Evolutionary conservation across 1,140 invertebrate genomes (phyloP).

Genomic region (Solen grandis): DNA sequence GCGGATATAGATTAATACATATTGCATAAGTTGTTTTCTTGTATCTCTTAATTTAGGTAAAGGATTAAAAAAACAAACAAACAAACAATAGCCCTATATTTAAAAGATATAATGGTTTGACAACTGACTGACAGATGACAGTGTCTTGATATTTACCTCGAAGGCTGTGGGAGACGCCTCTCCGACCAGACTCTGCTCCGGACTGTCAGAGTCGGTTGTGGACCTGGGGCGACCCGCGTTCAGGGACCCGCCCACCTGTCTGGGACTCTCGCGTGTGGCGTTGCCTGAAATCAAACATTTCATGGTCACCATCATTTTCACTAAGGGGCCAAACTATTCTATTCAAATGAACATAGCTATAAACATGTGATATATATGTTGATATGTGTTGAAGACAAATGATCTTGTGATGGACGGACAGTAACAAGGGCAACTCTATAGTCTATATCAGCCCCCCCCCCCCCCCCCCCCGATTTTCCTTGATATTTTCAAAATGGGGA

Average conservation of each 20-base stretch:
- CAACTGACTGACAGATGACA: too few relatives aligned
- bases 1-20: too few relatives aligned
- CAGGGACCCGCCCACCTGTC: conserved; percentile 38
- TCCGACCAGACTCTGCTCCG: conserved; percentile 29
- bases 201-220: conserved; percentile 39
- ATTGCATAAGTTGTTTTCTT: too few relatives aligned
- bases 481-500: too few relatives aligned
- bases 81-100: too few relatives aligned
- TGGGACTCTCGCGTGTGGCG: conserved; percentile 23
- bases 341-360: too few relatives aligned
- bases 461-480: too few relatives aligned
- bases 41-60: too few relatives aligned
- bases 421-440: not conserved
- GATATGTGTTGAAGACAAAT: not conserved
- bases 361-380: not conserved
- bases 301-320: too few relatives aligned
- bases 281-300: conserved; percentile 52
- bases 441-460: not conserved
- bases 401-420: not conserved
- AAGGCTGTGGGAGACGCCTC: conserved; percentile 47
- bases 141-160: conserved; percentile 25
- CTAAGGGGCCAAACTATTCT: too few relatives aligned
- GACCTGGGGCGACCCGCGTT: not conserved
- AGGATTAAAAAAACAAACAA: too few relatives aligned
- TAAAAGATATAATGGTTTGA: too few relatives aligned